Base-by-base conservation (phyloP, 1,140 invertebrate species). In the Bombus vancouverensis region DNA sequence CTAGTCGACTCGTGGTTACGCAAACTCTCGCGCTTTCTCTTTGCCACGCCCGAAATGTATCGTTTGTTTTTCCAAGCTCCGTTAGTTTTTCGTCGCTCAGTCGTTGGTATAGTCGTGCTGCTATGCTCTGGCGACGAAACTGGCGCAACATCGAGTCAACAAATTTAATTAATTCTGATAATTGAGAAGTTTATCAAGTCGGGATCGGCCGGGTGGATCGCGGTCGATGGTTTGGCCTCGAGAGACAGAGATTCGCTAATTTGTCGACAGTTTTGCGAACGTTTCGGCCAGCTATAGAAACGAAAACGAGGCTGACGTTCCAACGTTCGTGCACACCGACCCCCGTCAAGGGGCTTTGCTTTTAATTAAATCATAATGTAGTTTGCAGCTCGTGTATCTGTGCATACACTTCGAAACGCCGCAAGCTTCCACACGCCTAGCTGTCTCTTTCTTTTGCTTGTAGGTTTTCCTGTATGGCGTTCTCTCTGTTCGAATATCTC, bases 361-460 rank as follows among this genome's bases (percentile, higher is more conserved):
- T 90, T 90, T 90, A 90, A 90, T 90, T 90, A 90, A 90, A 90
- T 90, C 76, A 90, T 88, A 90, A 90, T 90, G 79, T 80, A 85
- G 81, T 87, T 87, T 85, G 77, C 18, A 6, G 34, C 42, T 18
- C 37, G 39, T 42, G 42, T 66, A 57, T 77, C 73, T 72, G 15
- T 62, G 65, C 53, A 9, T 8, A 59, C 57, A 59, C 37, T 10
- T 62, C 53, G 53, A 34, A 59, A 2, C 42, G 1, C 42, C 22
- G 2, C 44, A 2, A 2, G 34, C n/a, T n/a, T 25, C 47, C 42
- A 15, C 42, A 15, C 39, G 8, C 18, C 22, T 66, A 5, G 18
- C 34, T 37, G 39, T 44, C 18, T 44, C 18, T 9, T 34, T 83
- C 65, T 18, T 32, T n/a, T 37, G 3, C 15, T 13, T 18, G 42